Evolutionary conservation across 2,113 vertebrate genomes (phyloP).

Genomic region (Sorex fumeus): DNA sequence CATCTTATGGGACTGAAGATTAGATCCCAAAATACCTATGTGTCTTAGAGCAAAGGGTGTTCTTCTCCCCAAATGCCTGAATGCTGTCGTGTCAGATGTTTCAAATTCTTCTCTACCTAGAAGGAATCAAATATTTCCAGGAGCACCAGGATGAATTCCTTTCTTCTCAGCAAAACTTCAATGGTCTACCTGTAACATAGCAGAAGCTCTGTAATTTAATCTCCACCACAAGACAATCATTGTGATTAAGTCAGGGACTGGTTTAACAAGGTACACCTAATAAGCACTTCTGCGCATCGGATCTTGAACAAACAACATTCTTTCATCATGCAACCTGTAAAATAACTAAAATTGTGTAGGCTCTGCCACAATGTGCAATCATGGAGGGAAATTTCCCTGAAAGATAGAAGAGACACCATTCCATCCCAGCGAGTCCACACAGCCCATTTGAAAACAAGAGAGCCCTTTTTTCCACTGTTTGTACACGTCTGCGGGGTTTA

Average conservation of each 20-base stretch:
- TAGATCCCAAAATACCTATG: not conserved
- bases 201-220: constrained; percentile 80
- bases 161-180: constrained; percentile 68
- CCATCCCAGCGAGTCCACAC: not conserved
- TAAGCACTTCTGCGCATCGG: constrained; percentile 73
- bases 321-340: constrained; percentile 50
- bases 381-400: constrained; percentile 45
- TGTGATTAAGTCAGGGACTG: constrained; percentile 76
- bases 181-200: constrained; percentile 78
- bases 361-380: not conserved
- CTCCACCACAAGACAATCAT: constrained; percentile 74
- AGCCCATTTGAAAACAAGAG: not conserved
- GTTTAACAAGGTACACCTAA: constrained; percentile 79
- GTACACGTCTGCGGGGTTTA: not conserved
- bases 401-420: not conserved
- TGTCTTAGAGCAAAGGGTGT: not conserved
- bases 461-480: constrained; percentile 55
- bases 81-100: constrained; percentile 57
- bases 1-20: not conserved
- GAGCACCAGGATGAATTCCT: not conserved
- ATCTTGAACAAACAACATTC: constrained; percentile 80
- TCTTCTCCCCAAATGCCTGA: not conserved
- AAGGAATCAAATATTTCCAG: constrained; percentile 58
- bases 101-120: constrained; percentile 69
- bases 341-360: constrained; percentile 1